A percentile compares a stretch with the other conserved stretches of the same genome.
Evolutionary conservation across 2,888 invertebrate genomes (phyloP).

Genomic region (Cyrtodaria siliqua): DNA sequence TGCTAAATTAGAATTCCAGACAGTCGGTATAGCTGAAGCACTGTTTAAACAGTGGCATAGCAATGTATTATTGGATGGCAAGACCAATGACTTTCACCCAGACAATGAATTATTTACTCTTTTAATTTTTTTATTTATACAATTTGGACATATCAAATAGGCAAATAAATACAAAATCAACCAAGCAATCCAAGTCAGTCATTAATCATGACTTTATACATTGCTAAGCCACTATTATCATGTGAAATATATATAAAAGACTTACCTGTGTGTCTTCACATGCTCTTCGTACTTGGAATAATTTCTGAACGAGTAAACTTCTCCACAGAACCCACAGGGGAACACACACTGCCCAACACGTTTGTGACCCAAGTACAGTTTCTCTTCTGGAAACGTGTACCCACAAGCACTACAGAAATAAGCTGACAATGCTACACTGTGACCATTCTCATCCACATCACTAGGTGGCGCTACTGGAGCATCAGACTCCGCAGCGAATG

Average conservation of each 20-base stretch:
- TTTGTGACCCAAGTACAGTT: constrained; percentile 19
- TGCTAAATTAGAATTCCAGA: no score
- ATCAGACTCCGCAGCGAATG: background rate
- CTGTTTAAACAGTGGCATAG: no score
- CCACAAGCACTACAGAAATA: constrained; percentile 18
- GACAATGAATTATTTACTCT: no score
- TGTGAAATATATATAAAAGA: background rate
- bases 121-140: no score
- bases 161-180: no score
- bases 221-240: no score
- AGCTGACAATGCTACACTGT: background rate
- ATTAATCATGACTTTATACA: no score
- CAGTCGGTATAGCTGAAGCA: no score
- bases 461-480: background rate
- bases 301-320: constrained; percentile 19
- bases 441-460: constrained; percentile 12
- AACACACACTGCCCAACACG: constrained; percentile 20
- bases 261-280: constrained; percentile 23
- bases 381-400: constrained; percentile 23
- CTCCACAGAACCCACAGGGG: constrained; percentile 14
- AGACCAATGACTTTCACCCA: no score
- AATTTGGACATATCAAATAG: no score
- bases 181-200: no score
- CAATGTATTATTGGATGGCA: no score
- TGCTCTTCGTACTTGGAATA: constrained; percentile 22